Conservation (phyloP, 64 coral and sea anemone species). For the Hydrozoanthus tunicans region DNA sequence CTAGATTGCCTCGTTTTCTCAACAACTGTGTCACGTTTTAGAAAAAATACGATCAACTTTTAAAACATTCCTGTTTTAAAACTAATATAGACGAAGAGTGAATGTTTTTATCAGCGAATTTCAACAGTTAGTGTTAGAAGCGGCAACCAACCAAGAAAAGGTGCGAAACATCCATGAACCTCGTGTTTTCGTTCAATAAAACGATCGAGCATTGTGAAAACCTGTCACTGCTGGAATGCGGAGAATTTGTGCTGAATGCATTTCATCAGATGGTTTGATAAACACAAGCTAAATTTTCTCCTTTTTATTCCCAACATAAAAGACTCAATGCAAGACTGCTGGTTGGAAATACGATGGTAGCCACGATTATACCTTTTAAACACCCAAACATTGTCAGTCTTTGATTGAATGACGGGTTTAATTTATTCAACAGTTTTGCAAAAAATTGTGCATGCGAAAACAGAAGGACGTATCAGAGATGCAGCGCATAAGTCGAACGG, state of each 20-base stretch:
- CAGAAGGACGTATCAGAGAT: too few relatives aligned
- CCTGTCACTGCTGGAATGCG: slow-evolving; percentile 45
- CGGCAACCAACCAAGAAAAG: background rate
- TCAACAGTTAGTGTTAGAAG: background rate
- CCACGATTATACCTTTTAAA: too few relatives aligned
- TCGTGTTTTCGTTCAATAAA: slow-evolving; percentile 25
- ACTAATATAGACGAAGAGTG: background rate
- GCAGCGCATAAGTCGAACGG: too few relatives aligned
- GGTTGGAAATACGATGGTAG: background rate
- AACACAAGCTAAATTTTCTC: background rate
- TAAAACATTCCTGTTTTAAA: background rate
- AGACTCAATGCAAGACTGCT: background rate
- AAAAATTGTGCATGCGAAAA: too few relatives aligned
- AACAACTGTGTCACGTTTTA: slow-evolving; percentile 3
- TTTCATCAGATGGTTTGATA: slow-evolving; percentile 27
- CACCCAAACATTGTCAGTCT: too few relatives aligned
- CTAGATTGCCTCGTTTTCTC: background rate
- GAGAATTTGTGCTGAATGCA: slow-evolving; percentile 44
- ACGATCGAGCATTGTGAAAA: background rate
- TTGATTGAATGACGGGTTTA: too few relatives aligned
- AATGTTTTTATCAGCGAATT: background rate
- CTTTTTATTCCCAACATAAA: background rate
- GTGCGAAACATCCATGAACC: background rate
- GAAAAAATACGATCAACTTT: background rate
- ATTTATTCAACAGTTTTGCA: too few relatives aligned